These are phyloP conservation scores for Urophycis tenuis DNA, from an alignment of 2,797 vertebrate species.

Conservation along the genomic window DNA sequence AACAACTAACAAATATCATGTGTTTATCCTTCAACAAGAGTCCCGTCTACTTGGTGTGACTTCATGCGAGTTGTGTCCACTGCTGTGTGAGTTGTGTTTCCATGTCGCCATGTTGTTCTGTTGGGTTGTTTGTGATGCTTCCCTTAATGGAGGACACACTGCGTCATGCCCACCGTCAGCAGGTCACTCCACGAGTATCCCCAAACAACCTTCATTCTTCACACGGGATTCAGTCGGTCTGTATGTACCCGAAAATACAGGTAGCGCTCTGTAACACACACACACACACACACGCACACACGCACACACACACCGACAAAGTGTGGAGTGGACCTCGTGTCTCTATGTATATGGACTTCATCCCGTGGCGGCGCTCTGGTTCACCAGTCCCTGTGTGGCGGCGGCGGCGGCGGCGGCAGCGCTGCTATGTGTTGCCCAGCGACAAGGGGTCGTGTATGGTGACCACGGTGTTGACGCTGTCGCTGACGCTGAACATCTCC, in stretches of 20 bases:
- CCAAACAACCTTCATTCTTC: slow-evolving; percentile 3
- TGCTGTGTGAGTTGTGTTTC: slow-evolving; percentile 18
- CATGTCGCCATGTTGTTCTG: background rate
- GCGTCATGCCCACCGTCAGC: slow-evolving; percentile 15
- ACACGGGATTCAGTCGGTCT: background rate
- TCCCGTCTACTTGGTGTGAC: slow-evolving; percentile 14
- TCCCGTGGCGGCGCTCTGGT: background rate
- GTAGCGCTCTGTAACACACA: background rate
- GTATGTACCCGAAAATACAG: background rate
- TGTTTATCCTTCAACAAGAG: background rate
- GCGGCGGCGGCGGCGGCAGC: too few species aligned
- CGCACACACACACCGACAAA: background rate
- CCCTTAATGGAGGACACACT: slow-evolving; percentile 19
- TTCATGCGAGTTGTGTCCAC: slow-evolving; percentile 30
- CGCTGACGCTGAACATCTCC: slow-evolving; percentile 59
- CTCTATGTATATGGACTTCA: background rate
- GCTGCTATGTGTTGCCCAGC: slow-evolving; percentile 66
- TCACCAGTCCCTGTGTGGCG: background rate
- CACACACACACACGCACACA: slow-evolving; percentile 1
- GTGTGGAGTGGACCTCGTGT: background rate
- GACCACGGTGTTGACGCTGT: slow-evolving; percentile 59
- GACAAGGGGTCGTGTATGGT: slow-evolving; percentile 54
- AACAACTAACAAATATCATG: background rate
- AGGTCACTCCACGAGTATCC: slow-evolving; percentile 33
- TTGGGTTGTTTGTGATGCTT: slow-evolving; percentile 39